A percentile compares a stretch with the other conserved stretches of the same genome.
phyloP scores from a whole-genome alignment of 2,888 invertebrate species.

The Oligia strigilis region DNA sequence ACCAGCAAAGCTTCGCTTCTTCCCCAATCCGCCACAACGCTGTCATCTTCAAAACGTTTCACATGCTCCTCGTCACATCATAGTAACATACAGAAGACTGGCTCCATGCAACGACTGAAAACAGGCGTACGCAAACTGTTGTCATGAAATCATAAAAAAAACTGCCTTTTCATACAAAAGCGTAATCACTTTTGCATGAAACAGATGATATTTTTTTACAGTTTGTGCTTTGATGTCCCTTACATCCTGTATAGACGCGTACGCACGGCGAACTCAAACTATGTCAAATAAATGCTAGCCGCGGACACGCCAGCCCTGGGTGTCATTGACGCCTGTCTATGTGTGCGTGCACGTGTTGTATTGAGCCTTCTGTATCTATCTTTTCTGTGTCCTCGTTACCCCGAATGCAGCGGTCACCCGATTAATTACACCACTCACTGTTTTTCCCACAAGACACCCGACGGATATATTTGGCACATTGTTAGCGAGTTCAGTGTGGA shows the following conservation, averaged over 20 bases:
- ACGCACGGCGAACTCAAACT: background rate
- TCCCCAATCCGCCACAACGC: slow-evolving; percentile 8
- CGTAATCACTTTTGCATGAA: background rate
- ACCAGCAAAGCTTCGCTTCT: background rate
- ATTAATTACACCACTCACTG: slow-evolving; percentile 75
- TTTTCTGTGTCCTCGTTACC: slow-evolving; percentile 70
- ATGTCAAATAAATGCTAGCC: background rate
- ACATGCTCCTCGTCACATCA: background rate
- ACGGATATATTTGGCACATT: slow-evolving; percentile 66
- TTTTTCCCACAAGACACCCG: slow-evolving; percentile 59
- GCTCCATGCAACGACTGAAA: background rate
- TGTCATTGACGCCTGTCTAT: background rate
- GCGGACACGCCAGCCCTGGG: too few relatives aligned
- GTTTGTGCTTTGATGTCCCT: background rate
- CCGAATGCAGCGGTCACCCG: slow-evolving; percentile 76
- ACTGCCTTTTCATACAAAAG: background rate
- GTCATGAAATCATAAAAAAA: background rate
- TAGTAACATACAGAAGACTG: background rate
- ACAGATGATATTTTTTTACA: background rate
- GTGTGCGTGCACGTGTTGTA: background rate
- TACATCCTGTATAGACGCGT: background rate
- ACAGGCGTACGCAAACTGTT: background rate
- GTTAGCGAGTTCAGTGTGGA: slow-evolving; percentile 49
- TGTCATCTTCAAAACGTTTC: slow-evolving; percentile 33
- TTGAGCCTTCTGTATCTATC: slow-evolving; percentile 43